Conservation (phyloP, 2,113 vertebrate genomes). For the Cryptoleucopteryx plumbea region DNA sequence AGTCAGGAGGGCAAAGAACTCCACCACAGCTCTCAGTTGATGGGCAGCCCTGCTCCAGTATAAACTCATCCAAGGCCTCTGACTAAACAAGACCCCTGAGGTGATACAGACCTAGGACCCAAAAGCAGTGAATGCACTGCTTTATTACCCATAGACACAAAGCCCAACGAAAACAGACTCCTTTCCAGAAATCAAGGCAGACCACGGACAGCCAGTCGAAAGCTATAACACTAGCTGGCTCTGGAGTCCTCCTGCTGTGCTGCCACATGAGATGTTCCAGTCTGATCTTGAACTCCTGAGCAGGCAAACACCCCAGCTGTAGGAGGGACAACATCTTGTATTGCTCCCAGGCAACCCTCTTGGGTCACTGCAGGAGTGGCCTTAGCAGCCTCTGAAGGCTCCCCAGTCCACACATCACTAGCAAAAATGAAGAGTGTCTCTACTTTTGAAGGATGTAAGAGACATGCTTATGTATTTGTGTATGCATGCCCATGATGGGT, state of each 20-base stretch:
- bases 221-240: neutral
- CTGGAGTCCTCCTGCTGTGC: neutral
- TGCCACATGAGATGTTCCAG: neutral
- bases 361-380: neutral
- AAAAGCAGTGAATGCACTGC: neutral
- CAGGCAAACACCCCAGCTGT: neutral
- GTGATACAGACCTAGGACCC: neutral
- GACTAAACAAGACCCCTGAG: slow-evolving; percentile 28
- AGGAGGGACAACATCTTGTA: neutral
- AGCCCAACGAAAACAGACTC: slow-evolving; percentile 36
- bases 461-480: neutral
- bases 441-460: neutral
- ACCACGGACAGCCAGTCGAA: neutral
- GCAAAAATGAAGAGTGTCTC: neutral
- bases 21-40: neutral
- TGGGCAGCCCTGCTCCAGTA: neutral
- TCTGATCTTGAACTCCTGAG: neutral
- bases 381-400: neutral
- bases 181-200: slow-evolving; percentile 26
- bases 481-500: neutral
- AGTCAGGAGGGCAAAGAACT: neutral
- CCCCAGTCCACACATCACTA: neutral
- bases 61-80: slow-evolving; percentile 12
- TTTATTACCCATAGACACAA: slow-evolving; percentile 14
- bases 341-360: neutral